Evolutionary conservation across 2,888 invertebrate species (phyloP), one percentile per base, ranked within the genome.

Genomic region (Synanthedon myopaeformis): DNA sequence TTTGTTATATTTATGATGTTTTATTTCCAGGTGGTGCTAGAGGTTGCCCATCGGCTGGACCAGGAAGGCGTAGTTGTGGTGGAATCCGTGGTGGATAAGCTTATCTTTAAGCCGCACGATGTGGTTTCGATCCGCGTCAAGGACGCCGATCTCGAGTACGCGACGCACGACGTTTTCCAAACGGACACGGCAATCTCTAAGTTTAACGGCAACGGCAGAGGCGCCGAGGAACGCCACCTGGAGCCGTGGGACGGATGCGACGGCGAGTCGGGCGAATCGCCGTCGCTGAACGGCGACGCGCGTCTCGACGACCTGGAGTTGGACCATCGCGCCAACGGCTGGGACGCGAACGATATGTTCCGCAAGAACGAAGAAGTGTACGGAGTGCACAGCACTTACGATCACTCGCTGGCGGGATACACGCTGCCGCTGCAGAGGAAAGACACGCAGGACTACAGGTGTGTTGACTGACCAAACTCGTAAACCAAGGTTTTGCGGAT

Each of bases 291-390:
- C 76, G 91, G 90, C 11, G 89, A 85, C 66, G 89, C 89, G 51
- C 88, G 90, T 35, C 89, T 91, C 55, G 91, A 91, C 51, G 94
- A 94, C 64, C 76, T 93, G 54, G 91, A 92, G 62, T 79, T 94
- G 55, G 94, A 94, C 70, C 89, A 91, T 63, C 91, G 91, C 61
- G 91, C 93, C 81, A 97, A 97, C 88, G 98, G 98, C 56, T 99
- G 99, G 98, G 96, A 97, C 88, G 94, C 94, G 2, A 92, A 94
- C 78, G 98, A 98, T 64, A 99, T 99, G 98, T 99, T 99, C 84
- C 19, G 51, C 35, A 51, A 51, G 51, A 51, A 51, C 53, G 53
- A 49, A 28, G 48, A 42, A 41, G 91, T 94, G 61, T 98, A 97
- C 80, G 97, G 98, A 54, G 96, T 98, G 10, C 93, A 93, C 68